phyloP scores from a whole-genome alignment of 2,797 vertebrate species.

The Clarias platycephalus region DNA sequence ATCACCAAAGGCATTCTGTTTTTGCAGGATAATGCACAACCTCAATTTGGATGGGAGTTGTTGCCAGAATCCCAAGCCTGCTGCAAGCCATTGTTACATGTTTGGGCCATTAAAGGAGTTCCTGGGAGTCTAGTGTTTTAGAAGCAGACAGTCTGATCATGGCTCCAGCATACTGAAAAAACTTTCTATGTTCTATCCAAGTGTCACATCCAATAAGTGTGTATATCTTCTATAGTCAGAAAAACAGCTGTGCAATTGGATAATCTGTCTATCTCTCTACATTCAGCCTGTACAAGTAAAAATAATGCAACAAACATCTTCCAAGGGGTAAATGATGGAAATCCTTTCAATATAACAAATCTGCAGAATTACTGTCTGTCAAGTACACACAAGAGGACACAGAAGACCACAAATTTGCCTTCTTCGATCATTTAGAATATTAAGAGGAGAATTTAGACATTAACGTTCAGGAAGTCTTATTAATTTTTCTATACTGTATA shows the following conservation, averaged over 20 bases:
- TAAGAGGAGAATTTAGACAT: background rate
- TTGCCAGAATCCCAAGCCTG: no score
- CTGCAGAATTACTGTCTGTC: background rate
- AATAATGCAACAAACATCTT: background rate
- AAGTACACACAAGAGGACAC: background rate
- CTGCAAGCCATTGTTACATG: no score
- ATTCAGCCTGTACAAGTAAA: background rate
- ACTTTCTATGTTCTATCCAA: no score
- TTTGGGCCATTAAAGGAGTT: no score
- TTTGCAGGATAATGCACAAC: no score
- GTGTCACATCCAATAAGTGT: background rate
- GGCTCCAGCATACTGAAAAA: no score
- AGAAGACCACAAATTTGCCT: background rate
- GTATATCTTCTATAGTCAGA: background rate
- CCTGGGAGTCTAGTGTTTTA: no score
- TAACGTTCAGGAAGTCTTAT: slow-evolving; percentile 16
- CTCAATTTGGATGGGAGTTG: no score
- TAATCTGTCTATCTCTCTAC: background rate
- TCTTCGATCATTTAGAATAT: background rate
- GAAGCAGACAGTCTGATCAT: no score
- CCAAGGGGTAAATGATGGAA: background rate
- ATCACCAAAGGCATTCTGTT: no score
- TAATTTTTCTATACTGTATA: background rate
- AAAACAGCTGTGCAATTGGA: background rate
- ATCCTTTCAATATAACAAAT: background rate